phyloP scores from a whole-genome alignment of 2,888 invertebrate genomes.

The Cephus spinipes region DNA sequence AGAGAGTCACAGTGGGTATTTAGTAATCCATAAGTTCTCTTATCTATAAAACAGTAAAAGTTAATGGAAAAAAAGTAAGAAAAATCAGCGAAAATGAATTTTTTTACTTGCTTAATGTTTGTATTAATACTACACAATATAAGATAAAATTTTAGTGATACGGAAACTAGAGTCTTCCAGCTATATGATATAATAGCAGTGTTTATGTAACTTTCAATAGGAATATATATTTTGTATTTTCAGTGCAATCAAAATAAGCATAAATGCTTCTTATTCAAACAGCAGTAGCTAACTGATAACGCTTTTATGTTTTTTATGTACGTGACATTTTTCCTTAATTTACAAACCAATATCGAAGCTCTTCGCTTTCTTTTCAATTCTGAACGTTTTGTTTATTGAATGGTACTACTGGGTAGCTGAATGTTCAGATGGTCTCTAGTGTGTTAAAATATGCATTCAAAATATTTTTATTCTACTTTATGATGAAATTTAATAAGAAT shows the following conservation, averaged over 20 bases:
- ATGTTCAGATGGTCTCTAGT: too few species aligned
- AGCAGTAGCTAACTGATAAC: not conserved
- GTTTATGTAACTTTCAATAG: not conserved
- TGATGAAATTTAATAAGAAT: too few species aligned
- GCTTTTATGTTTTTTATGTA: too few species aligned
- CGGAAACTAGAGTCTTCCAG: constrained; percentile 8
- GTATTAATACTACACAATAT: not conserved
- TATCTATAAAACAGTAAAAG: not conserved
- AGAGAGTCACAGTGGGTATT: not conserved
- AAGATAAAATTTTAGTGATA: constrained; percentile 11
- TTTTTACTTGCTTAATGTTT: constrained; percentile 10
- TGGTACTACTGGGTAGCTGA: too few species aligned
- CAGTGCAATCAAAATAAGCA: not conserved
- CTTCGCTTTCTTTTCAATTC: not conserved
- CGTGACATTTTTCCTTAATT: too few species aligned
- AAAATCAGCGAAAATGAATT: constrained; percentile 5
- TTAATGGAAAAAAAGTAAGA: constrained; percentile 5
- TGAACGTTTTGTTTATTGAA: too few species aligned
- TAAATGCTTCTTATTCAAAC: not conserved
- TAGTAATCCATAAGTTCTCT: constrained; percentile 9
- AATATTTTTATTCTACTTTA: too few species aligned
- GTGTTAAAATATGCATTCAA: too few species aligned
- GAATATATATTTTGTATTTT: not conserved
- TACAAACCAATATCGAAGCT: not conserved
- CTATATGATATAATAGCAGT: not conserved